Conservation (phyloP, 2,113 vertebrate species). For the Melospiza melodia region DNA sequence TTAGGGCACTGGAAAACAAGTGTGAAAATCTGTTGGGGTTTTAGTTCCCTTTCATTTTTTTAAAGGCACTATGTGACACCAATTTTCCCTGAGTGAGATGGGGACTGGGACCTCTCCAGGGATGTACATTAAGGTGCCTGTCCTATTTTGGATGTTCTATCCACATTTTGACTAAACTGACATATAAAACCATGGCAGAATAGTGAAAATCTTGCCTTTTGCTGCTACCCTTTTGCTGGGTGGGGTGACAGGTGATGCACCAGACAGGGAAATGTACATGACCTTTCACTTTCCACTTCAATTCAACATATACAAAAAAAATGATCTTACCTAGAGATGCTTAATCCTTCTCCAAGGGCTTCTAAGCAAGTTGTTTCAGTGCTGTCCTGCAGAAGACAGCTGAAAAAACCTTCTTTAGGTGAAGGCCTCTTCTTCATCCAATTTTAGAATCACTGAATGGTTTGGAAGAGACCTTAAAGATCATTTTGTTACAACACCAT, state of each 20-base stretch:
- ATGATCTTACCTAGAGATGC: neutral
- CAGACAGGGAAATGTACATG: neutral
- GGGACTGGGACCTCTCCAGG: neutral
- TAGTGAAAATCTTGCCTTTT: neutral
- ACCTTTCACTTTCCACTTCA: neutral
- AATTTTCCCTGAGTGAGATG: slow-evolving; percentile 6
- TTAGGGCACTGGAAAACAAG: slow-evolving; percentile 33
- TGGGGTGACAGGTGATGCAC: neutral
- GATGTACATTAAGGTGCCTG: neutral
- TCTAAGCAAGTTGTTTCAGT: neutral
- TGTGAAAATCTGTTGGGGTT: neutral
- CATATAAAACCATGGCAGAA: neutral
- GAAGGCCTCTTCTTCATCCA: neutral
- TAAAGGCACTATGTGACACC: neutral
- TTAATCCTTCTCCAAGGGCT: neutral
- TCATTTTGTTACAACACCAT: neutral
- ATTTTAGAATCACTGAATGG: neutral
- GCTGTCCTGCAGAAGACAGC: neutral
- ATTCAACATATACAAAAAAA: neutral
- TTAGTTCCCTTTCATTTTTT: neutral
- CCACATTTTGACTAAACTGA: neutral
- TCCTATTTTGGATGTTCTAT: neutral
- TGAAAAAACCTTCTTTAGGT: neutral
- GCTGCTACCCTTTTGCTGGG: neutral
- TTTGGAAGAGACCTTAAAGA: neutral